Evolutionary conservation across 2,888 invertebrate genomes (phyloP), one percentile per base, ranked within the genome.

Genomic region (Endotricha flammealis): DNA sequence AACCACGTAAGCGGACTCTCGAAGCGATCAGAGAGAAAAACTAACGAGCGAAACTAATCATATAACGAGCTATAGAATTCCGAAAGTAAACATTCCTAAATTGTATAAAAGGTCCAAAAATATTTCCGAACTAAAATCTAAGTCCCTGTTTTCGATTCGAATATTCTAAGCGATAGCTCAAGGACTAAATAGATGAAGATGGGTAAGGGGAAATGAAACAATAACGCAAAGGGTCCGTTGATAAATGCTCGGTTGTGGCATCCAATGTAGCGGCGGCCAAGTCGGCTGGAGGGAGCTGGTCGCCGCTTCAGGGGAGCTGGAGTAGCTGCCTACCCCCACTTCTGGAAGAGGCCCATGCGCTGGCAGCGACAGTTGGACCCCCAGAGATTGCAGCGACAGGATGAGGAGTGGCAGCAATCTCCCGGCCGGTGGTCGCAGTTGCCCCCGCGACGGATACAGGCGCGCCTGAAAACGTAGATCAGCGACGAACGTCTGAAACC

Each of bases 381-480:
- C 95, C 95, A 95, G 33, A 95, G 88, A 79, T 95, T 95, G 89
- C 95, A 95, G 46, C 95, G 90, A 81, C 95, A 95, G 47, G 94
- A 92, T 47, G 93, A 93, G 58, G 92, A 93, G 86, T 92, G 91
- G 88, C 95, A 95, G 88, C 95, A 95, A 76, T 94, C 94, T 46
- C 92, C 92, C 7, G 93, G 93, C 43, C 94, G 90, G 72, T 94
- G 93, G 78, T 95, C 95, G 81, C 95, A 95, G 83, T 92, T 93
- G 47, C 93, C 93, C 4, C 93, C 93, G 47, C 95, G 91, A 58
- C 91, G 89, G 55, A 95, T 89, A 88, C 95, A 95, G 64, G 92
- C 92, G 53, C 93, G 92, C 87, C 93, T 93, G 91, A 91, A 93
- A 92, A 93, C 90, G 92, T 92, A 92, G 89, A 93, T 92, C 90